Evolutionary conservation across 2,888 invertebrate species (phyloP).

Genomic region (Podotricha telesiphe): DNA sequence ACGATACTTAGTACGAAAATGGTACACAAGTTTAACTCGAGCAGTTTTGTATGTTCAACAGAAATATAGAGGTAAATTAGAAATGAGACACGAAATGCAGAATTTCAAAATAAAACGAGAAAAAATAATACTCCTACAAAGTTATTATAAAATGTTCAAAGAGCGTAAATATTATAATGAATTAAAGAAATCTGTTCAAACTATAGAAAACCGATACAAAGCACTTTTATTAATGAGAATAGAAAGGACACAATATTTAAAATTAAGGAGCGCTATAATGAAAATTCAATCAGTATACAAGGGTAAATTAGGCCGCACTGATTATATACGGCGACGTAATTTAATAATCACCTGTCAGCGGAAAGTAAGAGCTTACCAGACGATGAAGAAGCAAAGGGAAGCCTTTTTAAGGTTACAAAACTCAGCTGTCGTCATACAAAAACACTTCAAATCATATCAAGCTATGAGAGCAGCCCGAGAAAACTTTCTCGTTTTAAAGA

Average conservation of each 20-base stretch:
- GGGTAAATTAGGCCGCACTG: constrained; percentile 64
- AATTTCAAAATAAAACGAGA: constrained; percentile 51
- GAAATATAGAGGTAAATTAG: constrained; percentile 65
- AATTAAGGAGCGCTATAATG: constrained; percentile 60
- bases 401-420: constrained; percentile 65
- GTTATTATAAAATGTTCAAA: constrained; percentile 65
- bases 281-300: constrained; percentile 77
- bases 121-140: constrained; percentile 69
- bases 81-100: constrained; percentile 65
- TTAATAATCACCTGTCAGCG: constrained; percentile 76
- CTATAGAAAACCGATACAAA: constrained; percentile 56
- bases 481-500: constrained; percentile 54
- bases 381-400: constrained; percentile 63
- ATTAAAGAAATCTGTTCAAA: constrained; percentile 58
- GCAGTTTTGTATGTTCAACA: constrained; percentile 63
- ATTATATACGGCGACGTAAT: constrained; percentile 59
- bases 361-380: constrained; percentile 71
- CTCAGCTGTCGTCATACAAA: constrained; percentile 76
- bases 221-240: constrained; percentile 65
- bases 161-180: constrained; percentile 53
- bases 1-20: constrained; percentile 56
- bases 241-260: constrained; percentile 56
- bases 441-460: constrained; percentile 66
- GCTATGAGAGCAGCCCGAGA: constrained; percentile 55
- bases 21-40: constrained; percentile 55